Base-by-base conservation (phyloP, 64 coral and sea anemone genomes). In the Pocillopora damicornis region DNA sequence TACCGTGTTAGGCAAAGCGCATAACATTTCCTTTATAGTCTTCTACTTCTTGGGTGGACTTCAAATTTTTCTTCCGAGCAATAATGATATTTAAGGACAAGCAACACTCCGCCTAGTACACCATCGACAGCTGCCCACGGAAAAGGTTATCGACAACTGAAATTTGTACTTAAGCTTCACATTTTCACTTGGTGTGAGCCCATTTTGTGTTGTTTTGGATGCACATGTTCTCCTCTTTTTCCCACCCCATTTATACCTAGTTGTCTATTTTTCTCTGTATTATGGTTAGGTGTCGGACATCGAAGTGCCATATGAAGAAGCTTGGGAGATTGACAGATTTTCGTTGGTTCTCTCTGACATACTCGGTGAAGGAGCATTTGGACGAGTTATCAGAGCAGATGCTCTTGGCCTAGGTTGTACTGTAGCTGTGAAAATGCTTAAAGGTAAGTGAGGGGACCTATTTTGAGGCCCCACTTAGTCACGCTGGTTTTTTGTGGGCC, bases 341-440 rank as follows among this genome's bases (percentile, higher is more conserved):
- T 69, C 75, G 15, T 26, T 94, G 22, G 68, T 90, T 34, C 22
- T 94, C 1, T 67, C 67, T 11, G 88, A 90, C 12, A 60, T 87
- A 25, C 71, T 94, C 4, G 93, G 93, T 22, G 93, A 94, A 82
- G 93, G 93, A 36, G 93, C 93, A 2, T 94, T 94, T 59, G 93
- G 93, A 13, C 89, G 79, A 60, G 93, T 94, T 30, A 17, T 90
- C 11, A 87, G 83, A 85, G 93, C 88, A 58, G 63, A 94, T 69
- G 93, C 77, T 26, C 74, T 90, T 60, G 69, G 77, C 12, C 42
- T 86, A 10, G 73, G 79, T 18, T 51, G 37, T 37, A 95, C 71
- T 75, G 96, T 99, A 36, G 96, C 96, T 35, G 96, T 99, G 11
- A 99, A 99, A 80, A 99, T 92, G 83, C 66, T 99, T 6, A 99